Conservation (phyloP, 2,113 vertebrate species). For the Ciconia maguari region DNA sequence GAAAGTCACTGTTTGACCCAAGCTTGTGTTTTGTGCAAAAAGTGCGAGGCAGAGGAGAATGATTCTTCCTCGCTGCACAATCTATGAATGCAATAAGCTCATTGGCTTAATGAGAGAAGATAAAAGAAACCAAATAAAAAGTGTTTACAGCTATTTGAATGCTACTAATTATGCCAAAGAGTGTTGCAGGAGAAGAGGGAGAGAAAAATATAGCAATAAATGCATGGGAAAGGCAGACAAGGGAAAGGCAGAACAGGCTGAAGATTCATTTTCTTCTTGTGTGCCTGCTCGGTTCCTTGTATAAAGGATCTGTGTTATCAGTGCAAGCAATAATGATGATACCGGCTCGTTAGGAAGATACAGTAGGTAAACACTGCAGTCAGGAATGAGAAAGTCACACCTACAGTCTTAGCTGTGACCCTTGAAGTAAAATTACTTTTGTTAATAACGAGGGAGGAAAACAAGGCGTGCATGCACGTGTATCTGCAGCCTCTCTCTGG, state of each 20-base stretch:
- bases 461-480: rapidly evolving
- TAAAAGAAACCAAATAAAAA: background rate
- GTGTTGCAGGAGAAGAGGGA: background rate
- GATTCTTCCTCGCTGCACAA: background rate
- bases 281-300: background rate
- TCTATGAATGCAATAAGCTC: background rate
- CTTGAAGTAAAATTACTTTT: background rate
- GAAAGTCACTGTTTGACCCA: background rate
- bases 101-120: background rate
- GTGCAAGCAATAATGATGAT: background rate
- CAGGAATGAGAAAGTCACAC: background rate
- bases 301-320: background rate
- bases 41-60: background rate
- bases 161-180: background rate
- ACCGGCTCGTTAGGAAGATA: background rate
- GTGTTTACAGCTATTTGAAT: background rate
- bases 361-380: background rate
- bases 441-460: background rate
- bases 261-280: background rate
- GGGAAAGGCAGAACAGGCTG: background rate
- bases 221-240: background rate
- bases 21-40: background rate
- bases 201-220: background rate
- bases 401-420: rapidly evolving
- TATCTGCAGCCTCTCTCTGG: background rate